Evolutionary conservation across 2,888 invertebrate species (phyloP).

Genomic region (Chrysolina americana): DNA sequence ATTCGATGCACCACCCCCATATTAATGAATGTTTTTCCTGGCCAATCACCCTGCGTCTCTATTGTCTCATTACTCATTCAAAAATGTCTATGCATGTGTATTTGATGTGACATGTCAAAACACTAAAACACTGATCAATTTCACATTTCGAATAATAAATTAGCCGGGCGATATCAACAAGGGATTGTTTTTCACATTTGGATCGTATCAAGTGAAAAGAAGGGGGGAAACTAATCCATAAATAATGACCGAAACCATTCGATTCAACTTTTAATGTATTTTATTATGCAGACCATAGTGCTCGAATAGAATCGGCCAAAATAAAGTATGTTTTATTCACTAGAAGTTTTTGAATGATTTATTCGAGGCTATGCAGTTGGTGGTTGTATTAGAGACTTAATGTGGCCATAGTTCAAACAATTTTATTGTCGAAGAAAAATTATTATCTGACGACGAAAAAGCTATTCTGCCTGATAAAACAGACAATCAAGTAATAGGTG

Average conservation of each 20-base stretch:
- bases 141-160: slow-evolving; percentile 16
- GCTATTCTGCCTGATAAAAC: no score
- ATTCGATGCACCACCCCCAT: background rate
- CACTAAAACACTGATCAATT: slow-evolving; percentile 15
- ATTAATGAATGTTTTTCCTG: background rate
- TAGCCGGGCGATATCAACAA: background rate
- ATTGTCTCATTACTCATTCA: background rate
- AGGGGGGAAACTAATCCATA: slow-evolving; percentile 9
- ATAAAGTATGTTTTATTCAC: slow-evolving; percentile 17
- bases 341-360: slow-evolving; percentile 10
- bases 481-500: no score
- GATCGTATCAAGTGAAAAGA: background rate
- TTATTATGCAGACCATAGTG: slow-evolving; percentile 13
- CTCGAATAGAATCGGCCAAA: background rate
- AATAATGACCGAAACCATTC: background rate
- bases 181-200: slow-evolving; percentile 17
- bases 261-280: slow-evolving; percentile 20
- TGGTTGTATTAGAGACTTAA: background rate
- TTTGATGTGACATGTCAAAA: slow-evolving; percentile 20
- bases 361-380: background rate
- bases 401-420: no score
- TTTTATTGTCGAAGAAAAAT: no score
- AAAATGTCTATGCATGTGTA: slow-evolving; percentile 10
- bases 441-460: no score
- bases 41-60: background rate